phyloP scores from a whole-genome alignment of 2,888 invertebrate genomes.

The Uloborus plumipes region DNA sequence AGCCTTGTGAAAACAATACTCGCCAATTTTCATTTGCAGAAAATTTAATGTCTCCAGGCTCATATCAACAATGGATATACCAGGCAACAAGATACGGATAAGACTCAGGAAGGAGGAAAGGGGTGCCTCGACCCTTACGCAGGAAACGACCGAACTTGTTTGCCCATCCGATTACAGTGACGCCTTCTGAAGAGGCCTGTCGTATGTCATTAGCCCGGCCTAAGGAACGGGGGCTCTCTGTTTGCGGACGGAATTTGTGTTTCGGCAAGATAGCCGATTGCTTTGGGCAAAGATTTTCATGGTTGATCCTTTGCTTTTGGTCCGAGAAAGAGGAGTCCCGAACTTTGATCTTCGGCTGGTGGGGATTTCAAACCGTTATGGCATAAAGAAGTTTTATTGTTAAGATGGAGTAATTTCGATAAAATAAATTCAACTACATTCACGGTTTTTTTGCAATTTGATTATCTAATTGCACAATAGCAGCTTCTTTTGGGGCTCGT shows the following conservation, averaged over 20 bases:
- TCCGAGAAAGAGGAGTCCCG: neutral
- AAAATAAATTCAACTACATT: no score
- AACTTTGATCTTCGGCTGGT: neutral
- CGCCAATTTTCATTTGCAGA: no score
- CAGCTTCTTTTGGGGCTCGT: no score
- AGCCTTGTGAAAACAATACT: no score
- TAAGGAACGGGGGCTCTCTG: conserved; percentile 12
- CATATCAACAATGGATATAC: conserved; percentile 27
- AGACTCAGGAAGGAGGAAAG: neutral
- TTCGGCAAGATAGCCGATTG: conserved; percentile 23
- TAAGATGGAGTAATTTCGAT: no score
- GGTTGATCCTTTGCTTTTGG: neutral
- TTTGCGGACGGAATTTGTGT: conserved; percentile 45
- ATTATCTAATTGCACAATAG: no score
- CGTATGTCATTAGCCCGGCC: conserved; percentile 43
- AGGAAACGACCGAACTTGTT: conserved; percentile 46
- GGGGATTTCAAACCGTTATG: no score
- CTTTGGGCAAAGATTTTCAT: neutral
- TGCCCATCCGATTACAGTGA: conserved; percentile 52
- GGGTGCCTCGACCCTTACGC: neutral
- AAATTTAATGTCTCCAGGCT: conserved; percentile 45
- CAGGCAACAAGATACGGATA: conserved; percentile 5
- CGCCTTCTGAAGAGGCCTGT: conserved; percentile 32
- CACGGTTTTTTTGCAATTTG: no score
- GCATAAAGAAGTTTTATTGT: no score